A percentile compares a stretch with the other conserved stretches of the same genome.
Evolutionary conservation across 2,797 vertebrate genomes (phyloP).

Genomic region (Momotus momota): DNA sequence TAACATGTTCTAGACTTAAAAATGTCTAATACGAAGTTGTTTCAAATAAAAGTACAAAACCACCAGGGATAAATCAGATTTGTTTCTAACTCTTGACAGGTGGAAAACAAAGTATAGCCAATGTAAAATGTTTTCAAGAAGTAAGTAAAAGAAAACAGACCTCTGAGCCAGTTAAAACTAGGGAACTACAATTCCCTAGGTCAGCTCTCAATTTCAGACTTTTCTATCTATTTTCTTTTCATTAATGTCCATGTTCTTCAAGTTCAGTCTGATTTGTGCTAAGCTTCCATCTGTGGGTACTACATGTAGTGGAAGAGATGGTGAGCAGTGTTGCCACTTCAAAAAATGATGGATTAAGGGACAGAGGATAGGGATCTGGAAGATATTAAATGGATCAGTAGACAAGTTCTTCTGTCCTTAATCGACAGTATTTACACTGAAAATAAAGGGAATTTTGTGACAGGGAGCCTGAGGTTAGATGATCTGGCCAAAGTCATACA

Average conservation of each 20-base stretch:
- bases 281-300: slow-evolving; percentile 8
- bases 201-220: slow-evolving; percentile 27
- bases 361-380: neutral
- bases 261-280: slow-evolving; percentile 37
- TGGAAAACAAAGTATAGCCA: slow-evolving; percentile 31
- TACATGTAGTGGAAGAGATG: slow-evolving; percentile 42
- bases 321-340: slow-evolving; percentile 23
- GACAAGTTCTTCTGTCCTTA: neutral
- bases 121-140: slow-evolving; percentile 5
- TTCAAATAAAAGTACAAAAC: slow-evolving; percentile 58
- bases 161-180: slow-evolving; percentile 31
- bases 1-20: slow-evolving; percentile 54
- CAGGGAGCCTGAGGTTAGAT: neutral
- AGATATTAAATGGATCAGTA: slow-evolving; percentile 19
- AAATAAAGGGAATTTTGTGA: neutral
- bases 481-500: neutral
- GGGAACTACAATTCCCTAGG: neutral
- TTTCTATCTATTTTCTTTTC: slow-evolving; percentile 52
- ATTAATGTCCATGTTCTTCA: slow-evolving; percentile 33
- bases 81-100: slow-evolving; percentile 61
- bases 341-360: slow-evolving; percentile 42
- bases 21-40: slow-evolving; percentile 64
- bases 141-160: slow-evolving; percentile 43
- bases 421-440: neutral
- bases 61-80: slow-evolving; percentile 39